A percentile compares a stretch with the other conserved stretches of the same genome.
phyloP scores from a whole-genome alignment of 1,140 invertebrate species.

The Reticulitermes speratus region DNA sequence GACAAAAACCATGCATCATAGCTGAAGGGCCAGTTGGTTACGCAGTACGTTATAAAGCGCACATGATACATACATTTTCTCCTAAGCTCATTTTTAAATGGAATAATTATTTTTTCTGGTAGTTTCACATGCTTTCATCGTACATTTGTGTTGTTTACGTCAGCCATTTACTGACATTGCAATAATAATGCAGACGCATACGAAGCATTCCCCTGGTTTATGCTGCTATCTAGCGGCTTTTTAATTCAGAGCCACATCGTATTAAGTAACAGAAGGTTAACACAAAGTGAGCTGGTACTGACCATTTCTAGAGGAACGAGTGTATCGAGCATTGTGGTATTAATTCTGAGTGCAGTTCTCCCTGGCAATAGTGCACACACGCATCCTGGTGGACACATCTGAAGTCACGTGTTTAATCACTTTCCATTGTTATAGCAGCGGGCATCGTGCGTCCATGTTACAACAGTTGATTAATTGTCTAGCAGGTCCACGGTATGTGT shows the following conservation, averaged over 20 bases:
- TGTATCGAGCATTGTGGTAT: background rate
- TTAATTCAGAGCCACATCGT: background rate
- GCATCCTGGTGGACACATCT: background rate
- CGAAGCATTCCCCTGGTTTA: background rate
- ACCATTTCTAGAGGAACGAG: background rate
- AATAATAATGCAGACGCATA: background rate
- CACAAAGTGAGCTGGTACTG: background rate
- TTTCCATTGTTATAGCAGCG: background rate
- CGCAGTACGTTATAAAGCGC: no score
- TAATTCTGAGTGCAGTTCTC: background rate
- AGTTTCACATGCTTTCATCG: background rate
- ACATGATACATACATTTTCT: no score
- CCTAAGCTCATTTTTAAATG: no score
- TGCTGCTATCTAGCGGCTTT: background rate
- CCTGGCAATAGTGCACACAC: background rate
- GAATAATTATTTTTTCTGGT: no score
- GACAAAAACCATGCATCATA: no score
- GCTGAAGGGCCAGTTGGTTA: no score
- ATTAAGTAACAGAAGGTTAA: background rate
- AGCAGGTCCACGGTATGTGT: no score
- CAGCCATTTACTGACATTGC: background rate
- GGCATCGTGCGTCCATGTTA: background rate
- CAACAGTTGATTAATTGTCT: background rate
- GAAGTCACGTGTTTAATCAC: background rate
- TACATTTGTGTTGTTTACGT: background rate